Evolutionary conservation across 2,797 vertebrate genomes (phyloP).

Genomic region (Lepilemur septentrionalis): DNA sequence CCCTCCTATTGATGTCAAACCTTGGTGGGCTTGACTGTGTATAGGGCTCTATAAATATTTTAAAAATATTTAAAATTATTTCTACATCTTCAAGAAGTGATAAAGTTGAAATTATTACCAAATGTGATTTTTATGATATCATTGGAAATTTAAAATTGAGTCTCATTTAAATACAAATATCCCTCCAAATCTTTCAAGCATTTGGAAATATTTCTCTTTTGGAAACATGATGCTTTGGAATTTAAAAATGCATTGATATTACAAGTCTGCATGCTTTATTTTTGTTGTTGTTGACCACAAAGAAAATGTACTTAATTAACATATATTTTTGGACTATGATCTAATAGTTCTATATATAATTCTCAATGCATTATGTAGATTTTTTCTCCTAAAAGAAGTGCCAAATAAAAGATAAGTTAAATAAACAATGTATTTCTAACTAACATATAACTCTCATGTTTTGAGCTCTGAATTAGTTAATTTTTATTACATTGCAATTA

Average conservation of each 20-base stretch:
- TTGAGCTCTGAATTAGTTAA: background rate
- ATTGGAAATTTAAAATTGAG: background rate
- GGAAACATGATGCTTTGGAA: background rate
- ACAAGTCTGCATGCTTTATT: background rate
- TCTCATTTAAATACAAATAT: background rate
- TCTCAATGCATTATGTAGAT: background rate
- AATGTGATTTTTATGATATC: background rate
- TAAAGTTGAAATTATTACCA: background rate
- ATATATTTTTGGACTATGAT: background rate
- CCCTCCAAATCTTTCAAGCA: background rate
- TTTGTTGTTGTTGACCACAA: background rate
- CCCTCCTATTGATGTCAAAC: background rate
- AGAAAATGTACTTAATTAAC: background rate
- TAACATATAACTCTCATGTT: background rate
- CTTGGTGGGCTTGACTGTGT: background rate
- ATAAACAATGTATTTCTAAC: background rate
- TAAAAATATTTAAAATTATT: background rate
- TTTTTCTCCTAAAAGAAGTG: background rate
- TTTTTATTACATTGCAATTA: background rate
- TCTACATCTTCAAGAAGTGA: background rate
- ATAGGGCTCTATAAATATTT: background rate
- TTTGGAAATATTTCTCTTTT: background rate
- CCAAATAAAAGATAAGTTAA: background rate
- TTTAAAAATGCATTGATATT: background rate
- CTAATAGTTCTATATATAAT: background rate